phyloP scores from a whole-genome alignment of 2,888 invertebrate genomes.

The Thymelicus acteon region DNA sequence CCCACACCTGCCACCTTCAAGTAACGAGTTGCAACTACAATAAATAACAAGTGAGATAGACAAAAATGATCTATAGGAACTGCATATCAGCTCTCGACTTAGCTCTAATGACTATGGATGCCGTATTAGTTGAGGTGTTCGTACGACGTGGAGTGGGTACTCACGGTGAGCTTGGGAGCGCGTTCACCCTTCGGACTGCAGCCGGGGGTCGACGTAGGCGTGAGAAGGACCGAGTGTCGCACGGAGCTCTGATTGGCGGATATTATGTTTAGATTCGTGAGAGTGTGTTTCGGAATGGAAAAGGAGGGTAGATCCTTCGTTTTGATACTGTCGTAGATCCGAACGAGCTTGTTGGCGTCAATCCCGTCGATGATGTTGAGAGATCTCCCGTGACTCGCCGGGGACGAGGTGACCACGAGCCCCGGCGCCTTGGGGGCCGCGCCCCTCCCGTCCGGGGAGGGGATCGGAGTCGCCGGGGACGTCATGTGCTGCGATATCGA shows the following conservation, averaged over 20 bases:
- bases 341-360: constrained; percentile 70
- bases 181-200: constrained; percentile 63
- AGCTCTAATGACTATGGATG: constrained; percentile 66
- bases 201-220: constrained; percentile 78
- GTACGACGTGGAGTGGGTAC: constrained; percentile 36
- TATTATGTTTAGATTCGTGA: constrained; percentile 62
- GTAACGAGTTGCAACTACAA: constrained; percentile 20
- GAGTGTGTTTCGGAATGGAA: constrained; percentile 72
- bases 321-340: constrained; percentile 74
- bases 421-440: constrained; percentile 60
- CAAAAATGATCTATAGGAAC: constrained; percentile 59
- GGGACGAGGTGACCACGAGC: constrained; percentile 73
- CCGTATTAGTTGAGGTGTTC: constrained; percentile 32
- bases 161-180: constrained; percentile 66
- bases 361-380: constrained; percentile 58
- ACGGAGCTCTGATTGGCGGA: constrained; percentile 51
- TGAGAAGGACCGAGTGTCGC: constrained; percentile 70
- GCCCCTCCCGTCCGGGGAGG: constrained; percentile 39
- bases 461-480: constrained; percentile 43
- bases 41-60: constrained; percentile 24
- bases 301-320: constrained; percentile 70
- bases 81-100: constrained; percentile 58
- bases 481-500: constrained; percentile 71
- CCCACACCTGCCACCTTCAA: constrained; percentile 1
- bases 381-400: constrained; percentile 58